These are phyloP conservation scores for Caligus rogercresseyi DNA, from an alignment of 1,140 invertebrate species.

Conservation along the genomic window DNA sequence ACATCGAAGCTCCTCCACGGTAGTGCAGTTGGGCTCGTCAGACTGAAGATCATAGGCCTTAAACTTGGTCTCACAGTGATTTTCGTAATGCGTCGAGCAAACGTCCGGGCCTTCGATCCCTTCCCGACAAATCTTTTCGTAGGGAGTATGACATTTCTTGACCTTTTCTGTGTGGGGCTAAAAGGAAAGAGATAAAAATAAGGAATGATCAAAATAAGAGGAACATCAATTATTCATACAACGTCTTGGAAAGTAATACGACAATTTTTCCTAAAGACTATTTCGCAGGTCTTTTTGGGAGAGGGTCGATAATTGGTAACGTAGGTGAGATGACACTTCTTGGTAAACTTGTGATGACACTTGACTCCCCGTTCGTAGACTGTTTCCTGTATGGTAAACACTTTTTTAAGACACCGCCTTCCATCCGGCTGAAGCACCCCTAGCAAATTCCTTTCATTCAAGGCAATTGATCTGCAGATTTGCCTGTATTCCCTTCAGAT, in stretches of 20 bases:
- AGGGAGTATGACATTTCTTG: constrained; percentile 3
- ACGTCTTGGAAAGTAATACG: constrained; percentile 12
- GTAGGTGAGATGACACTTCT: constrained; percentile 19
- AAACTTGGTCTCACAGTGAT: constrained; percentile 10
- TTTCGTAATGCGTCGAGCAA: constrained; percentile 15
- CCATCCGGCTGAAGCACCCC: too few species aligned
- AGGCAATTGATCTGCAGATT: too few species aligned
- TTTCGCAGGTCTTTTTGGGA: constrained; percentile 9
- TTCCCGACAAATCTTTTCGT: neutral
- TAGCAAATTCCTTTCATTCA: too few species aligned
- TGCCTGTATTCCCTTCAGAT: too few species aligned
- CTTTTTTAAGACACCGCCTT: too few species aligned
- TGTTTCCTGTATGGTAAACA: too few species aligned
- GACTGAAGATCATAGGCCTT: constrained; percentile 11
- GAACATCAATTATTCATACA: neutral
- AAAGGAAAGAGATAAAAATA: neutral
- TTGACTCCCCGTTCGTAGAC: constrained; percentile 16
- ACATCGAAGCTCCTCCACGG: constrained; percentile 4
- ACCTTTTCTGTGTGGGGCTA: constrained; percentile 12
- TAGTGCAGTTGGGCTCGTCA: constrained; percentile 9
- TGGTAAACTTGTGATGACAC: constrained; percentile 7
- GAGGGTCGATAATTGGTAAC: constrained; percentile 10
- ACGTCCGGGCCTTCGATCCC: constrained; percentile 3
- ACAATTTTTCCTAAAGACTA: constrained; percentile 15
- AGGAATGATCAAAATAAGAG: neutral